These are phyloP conservation scores for Setophaga coronata DNA, from an alignment of 2,113 vertebrate species.

Conservation along the genomic window DNA sequence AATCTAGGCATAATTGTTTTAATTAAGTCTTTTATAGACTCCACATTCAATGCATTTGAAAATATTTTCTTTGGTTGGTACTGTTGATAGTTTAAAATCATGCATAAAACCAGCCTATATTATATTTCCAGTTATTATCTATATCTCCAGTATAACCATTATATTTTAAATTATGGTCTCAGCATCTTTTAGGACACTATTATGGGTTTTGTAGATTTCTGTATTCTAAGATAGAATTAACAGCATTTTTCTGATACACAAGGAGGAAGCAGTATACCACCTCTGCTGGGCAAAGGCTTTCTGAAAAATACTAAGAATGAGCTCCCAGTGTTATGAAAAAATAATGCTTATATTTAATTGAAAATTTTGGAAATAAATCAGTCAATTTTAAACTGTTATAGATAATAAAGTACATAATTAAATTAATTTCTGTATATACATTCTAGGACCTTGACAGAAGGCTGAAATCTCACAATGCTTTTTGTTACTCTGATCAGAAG, in stretches of 20 bases:
- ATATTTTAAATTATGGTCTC: neutral
- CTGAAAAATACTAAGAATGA: neutral
- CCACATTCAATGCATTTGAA: neutral
- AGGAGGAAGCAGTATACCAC: neutral
- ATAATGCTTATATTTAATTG: neutral
- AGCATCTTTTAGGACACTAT: neutral
- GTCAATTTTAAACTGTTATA: neutral
- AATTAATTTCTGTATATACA: neutral
- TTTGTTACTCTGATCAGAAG: neutral
- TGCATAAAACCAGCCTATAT: neutral
- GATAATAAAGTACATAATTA: neutral
- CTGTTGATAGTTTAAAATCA: neutral
- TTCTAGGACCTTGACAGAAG: neutral
- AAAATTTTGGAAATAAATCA: neutral
- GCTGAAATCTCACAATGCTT: neutral
- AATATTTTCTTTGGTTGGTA: neutral
- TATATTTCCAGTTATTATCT: neutral
- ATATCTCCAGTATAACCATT: neutral
- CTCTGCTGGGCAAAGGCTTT: neutral
- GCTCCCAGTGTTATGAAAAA: neutral
- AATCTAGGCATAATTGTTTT: neutral
- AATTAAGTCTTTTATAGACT: neutral
- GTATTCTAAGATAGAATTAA: neutral
- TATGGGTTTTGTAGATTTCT: neutral
- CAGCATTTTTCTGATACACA: neutral